Evolutionary conservation across 2,797 vertebrate genomes (phyloP).

Genomic region (Cercopithecus mitis): DNA sequence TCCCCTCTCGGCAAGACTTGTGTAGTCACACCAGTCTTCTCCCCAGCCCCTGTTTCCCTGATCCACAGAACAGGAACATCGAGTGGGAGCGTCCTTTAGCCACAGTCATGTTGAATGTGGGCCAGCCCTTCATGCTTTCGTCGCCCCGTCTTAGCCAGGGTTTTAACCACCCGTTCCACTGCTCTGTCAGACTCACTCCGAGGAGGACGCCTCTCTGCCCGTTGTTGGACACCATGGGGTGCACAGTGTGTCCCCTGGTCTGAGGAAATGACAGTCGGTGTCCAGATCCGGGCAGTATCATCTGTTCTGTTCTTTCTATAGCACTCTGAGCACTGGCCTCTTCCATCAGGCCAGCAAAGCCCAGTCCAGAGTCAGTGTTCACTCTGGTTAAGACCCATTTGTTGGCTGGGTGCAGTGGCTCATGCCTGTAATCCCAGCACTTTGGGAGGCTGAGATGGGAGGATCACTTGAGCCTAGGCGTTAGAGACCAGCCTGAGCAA

Average conservation of each 20-base stretch:
- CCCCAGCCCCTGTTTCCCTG: neutral
- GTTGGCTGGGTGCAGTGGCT: neutral
- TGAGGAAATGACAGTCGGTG: neutral
- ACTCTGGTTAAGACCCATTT: neutral
- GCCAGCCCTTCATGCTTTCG: neutral
- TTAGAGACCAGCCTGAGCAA: too few species aligned
- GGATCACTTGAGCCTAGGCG: neutral
- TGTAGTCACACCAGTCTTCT: neutral
- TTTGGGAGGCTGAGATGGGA: neutral
- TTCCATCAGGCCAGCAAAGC: neutral
- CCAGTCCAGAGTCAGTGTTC: neutral
- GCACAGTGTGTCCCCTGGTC: neutral
- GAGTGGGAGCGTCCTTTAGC: neutral
- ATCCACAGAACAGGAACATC: neutral
- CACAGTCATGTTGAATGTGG: neutral
- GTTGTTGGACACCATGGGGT: too few species aligned
- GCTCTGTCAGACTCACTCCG: neutral
- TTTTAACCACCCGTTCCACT: neutral
- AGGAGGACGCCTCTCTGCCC: neutral
- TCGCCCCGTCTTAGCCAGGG: neutral
- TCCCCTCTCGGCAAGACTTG: neutral
- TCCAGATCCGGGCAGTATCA: neutral
- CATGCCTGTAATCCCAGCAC: neutral
- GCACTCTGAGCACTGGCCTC: neutral
- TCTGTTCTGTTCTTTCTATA: neutral